Evolutionary conservation across 2,113 vertebrate genomes (phyloP).

Genomic region (sheep (Ovis aries)): DNA sequence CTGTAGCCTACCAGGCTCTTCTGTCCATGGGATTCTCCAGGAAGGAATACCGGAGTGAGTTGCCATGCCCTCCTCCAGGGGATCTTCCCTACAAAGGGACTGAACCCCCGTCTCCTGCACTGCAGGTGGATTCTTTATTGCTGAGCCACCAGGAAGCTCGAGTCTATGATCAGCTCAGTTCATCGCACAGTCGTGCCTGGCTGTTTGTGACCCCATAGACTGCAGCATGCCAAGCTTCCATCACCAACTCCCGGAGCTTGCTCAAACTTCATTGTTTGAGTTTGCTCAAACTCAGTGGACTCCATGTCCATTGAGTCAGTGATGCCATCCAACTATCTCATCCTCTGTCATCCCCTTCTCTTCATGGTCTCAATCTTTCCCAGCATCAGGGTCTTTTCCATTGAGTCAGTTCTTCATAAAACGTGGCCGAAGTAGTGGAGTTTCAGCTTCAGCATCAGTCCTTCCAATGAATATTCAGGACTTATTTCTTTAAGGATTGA

Average conservation of each 20-base stretch:
- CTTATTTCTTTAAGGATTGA: neutral
- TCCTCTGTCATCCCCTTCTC: neutral
- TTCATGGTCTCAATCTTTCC: neutral
- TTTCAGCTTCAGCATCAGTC: neutral
- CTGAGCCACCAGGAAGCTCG: neutral
- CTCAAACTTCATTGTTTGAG: neutral
- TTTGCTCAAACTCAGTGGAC: neutral
- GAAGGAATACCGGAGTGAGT: neutral
- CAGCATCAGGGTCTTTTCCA: neutral
- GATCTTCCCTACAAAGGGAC: neutral
- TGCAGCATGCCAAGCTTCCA: neutral
- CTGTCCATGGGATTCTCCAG: neutral
- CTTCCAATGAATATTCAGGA: neutral
- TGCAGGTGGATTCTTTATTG: neutral
- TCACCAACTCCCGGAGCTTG: neutral
- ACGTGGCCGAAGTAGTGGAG: fast-evolving
- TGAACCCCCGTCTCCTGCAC: neutral
- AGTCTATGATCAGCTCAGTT: neutral
- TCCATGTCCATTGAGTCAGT: neutral
- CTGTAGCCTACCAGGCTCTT: neutral
- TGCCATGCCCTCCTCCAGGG: neutral
- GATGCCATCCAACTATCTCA: neutral
- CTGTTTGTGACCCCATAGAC: neutral
- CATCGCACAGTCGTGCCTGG: fast-evolving
- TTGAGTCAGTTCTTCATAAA: neutral